Evolutionary conservation across 2,113 vertebrate species (phyloP).

Genomic region (Crocuta crocuta): DNA sequence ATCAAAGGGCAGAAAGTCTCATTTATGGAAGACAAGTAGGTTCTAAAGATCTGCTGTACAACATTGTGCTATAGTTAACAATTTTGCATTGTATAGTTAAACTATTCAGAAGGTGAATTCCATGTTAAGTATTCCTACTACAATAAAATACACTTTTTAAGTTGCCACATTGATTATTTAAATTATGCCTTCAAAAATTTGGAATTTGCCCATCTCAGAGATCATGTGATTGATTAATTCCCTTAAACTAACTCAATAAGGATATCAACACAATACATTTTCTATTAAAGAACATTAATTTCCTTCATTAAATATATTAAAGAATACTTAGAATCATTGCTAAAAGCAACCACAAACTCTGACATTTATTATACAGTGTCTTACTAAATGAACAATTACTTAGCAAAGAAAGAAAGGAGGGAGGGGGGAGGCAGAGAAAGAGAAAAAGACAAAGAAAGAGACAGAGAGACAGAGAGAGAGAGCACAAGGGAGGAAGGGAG

Average conservation of each 20-base stretch:
- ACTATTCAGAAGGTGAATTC: too few species aligned
- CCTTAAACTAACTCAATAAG: background rate
- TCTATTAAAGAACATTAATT: background rate
- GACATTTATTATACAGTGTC: background rate
- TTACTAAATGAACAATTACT: constrained; percentile 51
- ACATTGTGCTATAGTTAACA: background rate
- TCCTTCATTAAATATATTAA: background rate
- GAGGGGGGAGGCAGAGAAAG: background rate
- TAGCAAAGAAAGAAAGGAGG: background rate
- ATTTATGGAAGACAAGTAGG: background rate
- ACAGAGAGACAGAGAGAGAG: background rate
- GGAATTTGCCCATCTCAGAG: constrained; percentile 1
- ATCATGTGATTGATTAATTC: background rate
- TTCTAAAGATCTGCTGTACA: background rate
- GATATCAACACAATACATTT: background rate
- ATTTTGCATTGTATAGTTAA: background rate
- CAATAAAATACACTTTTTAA: background rate
- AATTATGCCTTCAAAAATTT: constrained; percentile 4
- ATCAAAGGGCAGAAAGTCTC: background rate
- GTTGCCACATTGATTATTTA: background rate
- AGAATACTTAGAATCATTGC: background rate
- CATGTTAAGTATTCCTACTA: background rate
- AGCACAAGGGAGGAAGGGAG: background rate
- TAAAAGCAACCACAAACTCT: background rate
- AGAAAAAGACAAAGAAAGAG: background rate